phyloP scores from a whole-genome alignment of 2,113 vertebrate genomes.

The Columba livia region DNA sequence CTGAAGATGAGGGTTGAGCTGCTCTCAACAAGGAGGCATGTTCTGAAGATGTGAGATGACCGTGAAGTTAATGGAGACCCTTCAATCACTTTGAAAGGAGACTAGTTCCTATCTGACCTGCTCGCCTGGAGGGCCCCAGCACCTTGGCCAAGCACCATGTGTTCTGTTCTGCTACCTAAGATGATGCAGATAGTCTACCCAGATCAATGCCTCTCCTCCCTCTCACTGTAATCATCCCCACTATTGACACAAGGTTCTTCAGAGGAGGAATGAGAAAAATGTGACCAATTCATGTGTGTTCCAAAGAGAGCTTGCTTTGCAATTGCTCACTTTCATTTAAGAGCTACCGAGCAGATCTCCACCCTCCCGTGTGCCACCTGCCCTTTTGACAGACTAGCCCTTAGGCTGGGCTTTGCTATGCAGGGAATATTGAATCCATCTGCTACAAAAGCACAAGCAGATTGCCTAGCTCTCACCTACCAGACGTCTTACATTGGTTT shows the following conservation, averaged over 20 bases:
- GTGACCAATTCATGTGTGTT: rapidly evolving
- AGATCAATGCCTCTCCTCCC: not conserved
- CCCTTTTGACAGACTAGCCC: not conserved
- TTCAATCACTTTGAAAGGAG: not conserved
- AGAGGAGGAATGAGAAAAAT: not conserved
- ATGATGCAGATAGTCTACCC: not conserved
- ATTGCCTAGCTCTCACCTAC: not conserved
- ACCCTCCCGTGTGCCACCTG: not conserved
- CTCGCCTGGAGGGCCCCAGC: not conserved
- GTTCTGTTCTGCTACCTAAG: not conserved
- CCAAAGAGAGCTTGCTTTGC: not conserved
- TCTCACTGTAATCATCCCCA: not conserved
- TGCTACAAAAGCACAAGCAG: not conserved
- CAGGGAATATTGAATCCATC: not conserved
- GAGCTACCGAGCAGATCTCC: not conserved
- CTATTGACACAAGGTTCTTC: not conserved
- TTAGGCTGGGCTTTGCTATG: not conserved
- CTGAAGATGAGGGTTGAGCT: not conserved
- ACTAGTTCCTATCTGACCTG: not conserved
- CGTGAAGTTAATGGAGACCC: not conserved
- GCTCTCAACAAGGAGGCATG: not conserved
- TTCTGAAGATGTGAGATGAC: not conserved
- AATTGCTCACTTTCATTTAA: not conserved
- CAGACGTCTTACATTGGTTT: not conserved
- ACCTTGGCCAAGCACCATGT: rapidly evolving